Percentiles rank a stretch among this genome's conserved stretches.
phyloP scores from a whole-genome alignment of 2,113 vertebrate genomes.

The Gallinago paraguaiae region DNA sequence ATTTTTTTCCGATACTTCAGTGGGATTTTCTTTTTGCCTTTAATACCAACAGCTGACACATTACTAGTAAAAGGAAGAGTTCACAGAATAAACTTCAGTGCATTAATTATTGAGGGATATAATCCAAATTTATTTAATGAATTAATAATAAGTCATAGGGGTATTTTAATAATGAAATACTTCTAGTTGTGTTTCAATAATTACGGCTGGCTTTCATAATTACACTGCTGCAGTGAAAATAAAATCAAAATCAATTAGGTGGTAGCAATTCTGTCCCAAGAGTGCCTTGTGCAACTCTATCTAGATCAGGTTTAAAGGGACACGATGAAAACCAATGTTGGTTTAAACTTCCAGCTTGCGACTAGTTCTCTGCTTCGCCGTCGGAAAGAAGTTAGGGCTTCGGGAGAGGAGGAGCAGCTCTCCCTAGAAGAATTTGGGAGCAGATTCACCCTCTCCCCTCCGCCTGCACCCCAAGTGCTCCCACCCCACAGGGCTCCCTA shows the following conservation, averaged over 20 bases:
- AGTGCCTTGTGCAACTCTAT: neutral
- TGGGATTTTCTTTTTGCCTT: neutral
- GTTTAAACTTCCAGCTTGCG: neutral
- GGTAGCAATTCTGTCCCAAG: constrained; percentile 3
- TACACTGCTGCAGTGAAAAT: constrained; percentile 74
- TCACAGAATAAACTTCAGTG: constrained; percentile 54
- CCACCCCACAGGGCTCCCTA: accelerated
- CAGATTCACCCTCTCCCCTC: neutral
- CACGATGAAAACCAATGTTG: neutral
- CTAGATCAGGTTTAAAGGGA: neutral
- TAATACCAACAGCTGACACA: constrained; percentile 14
- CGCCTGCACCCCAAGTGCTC: accelerated
- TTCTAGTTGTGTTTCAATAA: constrained; percentile 87
- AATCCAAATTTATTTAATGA: constrained; percentile 89
- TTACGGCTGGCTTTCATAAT: constrained; percentile 85
- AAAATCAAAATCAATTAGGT: constrained; percentile 72
- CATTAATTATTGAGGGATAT: constrained; percentile 87
- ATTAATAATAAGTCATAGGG: constrained; percentile 87
- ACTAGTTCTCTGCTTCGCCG: accelerated
- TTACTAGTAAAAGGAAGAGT: constrained; percentile 56
- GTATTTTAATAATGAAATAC: constrained; percentile 91
- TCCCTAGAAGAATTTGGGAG: neutral
- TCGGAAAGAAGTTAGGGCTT: neutral
- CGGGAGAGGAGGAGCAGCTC: neutral
- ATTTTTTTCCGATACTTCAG: neutral